Evolutionary conservation across 2,888 invertebrate genomes (phyloP), one percentile per base, ranked within the genome.

Genomic region (Folsomia manolachei): DNA sequence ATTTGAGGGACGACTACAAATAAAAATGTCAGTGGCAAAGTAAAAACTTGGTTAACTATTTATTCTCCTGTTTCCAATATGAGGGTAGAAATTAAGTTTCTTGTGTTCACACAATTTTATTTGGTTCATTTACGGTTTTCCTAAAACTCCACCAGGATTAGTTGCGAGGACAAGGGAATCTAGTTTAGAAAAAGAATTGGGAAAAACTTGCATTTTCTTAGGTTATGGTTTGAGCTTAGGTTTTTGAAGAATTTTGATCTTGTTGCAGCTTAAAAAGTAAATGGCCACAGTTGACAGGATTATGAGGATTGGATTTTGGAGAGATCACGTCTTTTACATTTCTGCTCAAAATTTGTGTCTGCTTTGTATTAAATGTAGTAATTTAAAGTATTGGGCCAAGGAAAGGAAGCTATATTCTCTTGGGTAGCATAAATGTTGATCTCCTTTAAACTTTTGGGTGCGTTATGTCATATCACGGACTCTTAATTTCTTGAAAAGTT

Each of bases 221-320:
- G n/a, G n/a, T n/a, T n/a, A n/a, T 39, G 39, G 39, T 14, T 39
- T 39, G 39, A n/a, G 39, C 39, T 39, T 39, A 39, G 14, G 39
- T n/a, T n/a, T n/a, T n/a, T 14, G 39, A 39, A 39, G 39, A 39
- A 39, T 19, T 60, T 60, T 60, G 60, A 60, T 60, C 19, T 19
- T 60, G 23, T 64, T 19, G 19, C 24, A 64, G 64, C 64, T 64
- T 27, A 64, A 64, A 26, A 39, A 39, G 39, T 27, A 64, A 64
- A 64, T 64, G 64, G 27, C 7, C 26, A 64, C 18, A 27, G 65
- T 66, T 66, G 65, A 66, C 39, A 66, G 65, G 65, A 66, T 66
- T 66, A 66, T 66, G 65, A 66, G 65, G 25, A 63, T 63, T 63
- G 63, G 65, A 66, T 66, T 66, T 66, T 66, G 9, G 39, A 39